Conservation (phyloP, 1,140 invertebrate genomes). For the Tribolium castaneum region DNA sequence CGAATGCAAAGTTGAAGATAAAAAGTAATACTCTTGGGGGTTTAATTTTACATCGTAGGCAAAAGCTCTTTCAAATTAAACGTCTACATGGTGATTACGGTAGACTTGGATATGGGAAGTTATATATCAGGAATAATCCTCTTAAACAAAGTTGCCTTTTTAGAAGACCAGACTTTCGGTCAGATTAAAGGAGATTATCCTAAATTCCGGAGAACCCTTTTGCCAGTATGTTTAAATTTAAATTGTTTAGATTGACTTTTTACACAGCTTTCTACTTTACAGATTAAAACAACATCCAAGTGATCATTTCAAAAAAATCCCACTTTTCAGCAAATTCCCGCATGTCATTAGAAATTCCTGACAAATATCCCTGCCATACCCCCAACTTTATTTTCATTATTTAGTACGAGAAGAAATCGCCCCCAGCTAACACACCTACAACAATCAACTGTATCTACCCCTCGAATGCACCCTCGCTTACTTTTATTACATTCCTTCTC, state of each 20-base stretch:
- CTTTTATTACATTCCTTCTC: constrained; percentile 58
- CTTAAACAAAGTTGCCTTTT: constrained; percentile 58
- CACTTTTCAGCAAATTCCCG: constrained; percentile 42
- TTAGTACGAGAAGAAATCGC: constrained; percentile 46
- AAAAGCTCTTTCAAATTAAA: constrained; percentile 51
- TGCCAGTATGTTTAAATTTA: constrained; percentile 47
- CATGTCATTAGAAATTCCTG: constrained; percentile 48
- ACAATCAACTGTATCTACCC: constrained; percentile 52
- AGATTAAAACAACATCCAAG: background rate
- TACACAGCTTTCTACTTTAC: constrained; percentile 23
- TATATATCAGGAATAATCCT: constrained; percentile 57
- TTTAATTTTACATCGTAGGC: constrained; percentile 47
- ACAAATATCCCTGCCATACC: constrained; percentile 47
- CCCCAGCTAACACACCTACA: constrained; percentile 46
- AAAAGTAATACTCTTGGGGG: constrained; percentile 34
- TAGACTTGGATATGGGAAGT: constrained; percentile 50
- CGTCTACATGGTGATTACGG: constrained; percentile 49
- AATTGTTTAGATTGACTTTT: constrained; percentile 44
- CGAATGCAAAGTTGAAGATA: constrained; percentile 35
- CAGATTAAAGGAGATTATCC: constrained; percentile 55
- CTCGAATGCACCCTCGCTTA: constrained; percentile 45
- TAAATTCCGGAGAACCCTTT: constrained; percentile 49
- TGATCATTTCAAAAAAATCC: constrained; percentile 1
- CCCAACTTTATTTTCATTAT: constrained; percentile 54
- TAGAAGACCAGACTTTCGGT: constrained; percentile 53